Evolutionary conservation across 2,797 vertebrate genomes (phyloP), one percentile per base, ranked within the genome.

Genomic region (Mareca penelope): DNA sequence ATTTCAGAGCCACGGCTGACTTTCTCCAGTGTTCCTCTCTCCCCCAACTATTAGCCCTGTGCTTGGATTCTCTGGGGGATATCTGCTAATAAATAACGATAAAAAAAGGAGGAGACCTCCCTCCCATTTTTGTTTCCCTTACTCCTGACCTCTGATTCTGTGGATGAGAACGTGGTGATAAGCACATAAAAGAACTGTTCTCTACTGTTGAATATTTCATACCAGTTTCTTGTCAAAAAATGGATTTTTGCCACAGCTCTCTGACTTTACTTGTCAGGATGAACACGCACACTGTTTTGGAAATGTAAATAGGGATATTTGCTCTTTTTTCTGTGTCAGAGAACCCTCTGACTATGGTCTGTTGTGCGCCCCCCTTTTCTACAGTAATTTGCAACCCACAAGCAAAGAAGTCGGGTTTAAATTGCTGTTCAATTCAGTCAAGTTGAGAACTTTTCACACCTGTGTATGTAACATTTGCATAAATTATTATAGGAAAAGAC

Each of bases 131-230:
- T 59, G 17, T n/a, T 80, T 77, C 37, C 35, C 57, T 86, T 48
- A 16, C 69, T 63, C 35, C 70, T 85, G 65, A 68, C 53, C 69
- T 93, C 70, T 80, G 55, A 48, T 68, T 85, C 59, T 61, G 40
- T 21, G 68, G 35, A 37, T 39, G 65, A 92, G 44, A 21, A 79
- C 42, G 35, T 39, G 28, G 28, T 53, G 75, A 59, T 46, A 57
- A 7, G 26, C 67, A 71, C 60, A 73, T 52, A 24, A 80, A 88
- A 55, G 29, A 75, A 24, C 28, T 64, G 18, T 15, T 87, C 63
- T 69, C 59, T 48, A 7, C 71, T 93, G 9, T 35, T 86, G 59
- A 95, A 88, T 88, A 93, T 85, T 95, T 95, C 80, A 87, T 78
- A 42, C 1, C 5, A 52, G 29, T 35, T 88, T 85, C 76, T 65